Base-by-base conservation (phyloP, 2,797 vertebrate genomes). In the Accipiter minullus region DNA sequence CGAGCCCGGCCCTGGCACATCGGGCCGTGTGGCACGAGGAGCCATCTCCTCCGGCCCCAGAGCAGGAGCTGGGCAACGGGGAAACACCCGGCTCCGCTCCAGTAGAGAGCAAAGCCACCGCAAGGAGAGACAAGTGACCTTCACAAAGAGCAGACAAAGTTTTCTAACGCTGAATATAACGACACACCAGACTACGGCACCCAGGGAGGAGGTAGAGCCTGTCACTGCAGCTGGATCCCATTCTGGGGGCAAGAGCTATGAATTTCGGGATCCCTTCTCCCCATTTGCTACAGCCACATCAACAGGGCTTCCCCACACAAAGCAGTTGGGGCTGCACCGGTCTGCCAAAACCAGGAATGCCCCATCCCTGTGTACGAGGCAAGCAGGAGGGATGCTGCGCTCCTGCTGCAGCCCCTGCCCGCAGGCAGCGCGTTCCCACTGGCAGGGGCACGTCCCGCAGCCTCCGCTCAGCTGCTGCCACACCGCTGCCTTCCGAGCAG, bases 341-440 rank as follows among this genome's bases (percentile, higher is more conserved):
- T 11, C 32, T 36, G 62, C 69, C n/a, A 5, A 31, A 15, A 3
- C 11, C 27, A 1, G 21, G 1, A 0, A 5, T 0, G 16, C 10
- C 69, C 68, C 47, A 17, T 5, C n/a, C 42, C 38, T 6, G 2
- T 1, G 2, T 0, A 25, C 0, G 4, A 36, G 40, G 23, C 18
- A 7, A 27, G 91, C 25, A 8, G 36, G 32, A 44, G 45, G 36
- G 67, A 58, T 5, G 20, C 58, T 6, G 36, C 1, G 11, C 1
- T 38, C 42, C 42, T 16, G 29, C 44, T 6, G 48, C 40, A 5
- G 5, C 29, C 2, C 45, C 71, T 31, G 45, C 73, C 47, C 25
- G 2, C 48, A 8, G 25, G 2, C 10, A 2, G 44, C 2, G 1
- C 3, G 12, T 6, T 32, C 68, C 52, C 76, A 29, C 22, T 5